Evolutionary conservation across 1,140 invertebrate species (phyloP), one percentile per base, ranked within the genome.

Genomic region (Zaprionus nigranus): DNA sequence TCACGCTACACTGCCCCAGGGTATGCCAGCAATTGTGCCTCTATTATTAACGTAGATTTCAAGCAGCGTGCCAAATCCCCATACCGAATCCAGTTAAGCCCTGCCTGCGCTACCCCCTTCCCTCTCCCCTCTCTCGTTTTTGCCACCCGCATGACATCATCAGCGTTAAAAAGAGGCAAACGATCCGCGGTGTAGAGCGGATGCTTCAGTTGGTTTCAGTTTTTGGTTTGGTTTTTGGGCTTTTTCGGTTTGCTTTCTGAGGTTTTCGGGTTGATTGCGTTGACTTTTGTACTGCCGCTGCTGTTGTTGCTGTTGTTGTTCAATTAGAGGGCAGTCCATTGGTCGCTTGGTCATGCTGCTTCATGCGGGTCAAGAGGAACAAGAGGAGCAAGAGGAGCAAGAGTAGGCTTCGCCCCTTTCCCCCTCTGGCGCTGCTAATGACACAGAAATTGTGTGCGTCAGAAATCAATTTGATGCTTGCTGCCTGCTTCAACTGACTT

Each of bases 61-160:
- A 70, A 86, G 79, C 53, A 86, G 72, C 82, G 79, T 86, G 82
- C 82, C 68, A 86, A 86, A 87, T 82, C 67, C 54, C 81, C 73
- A 66, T 82, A 81, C 61, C 73, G 81, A 76, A 77, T 78, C 81
- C 81, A 79, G 73, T 64, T 68, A 51, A 51, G 53, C 51, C 17
- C 61, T 54, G 22, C 12, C 58, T 36, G 5, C 43, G 22, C 38
- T 22, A 12, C 3, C 24, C 5, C 28, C 22, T 7, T 30, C 20
- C 20, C 30, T 17, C n/a, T n/a, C 20, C 22, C 6, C 7, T n/a
- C n/a, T 7, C 36, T 4, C 36, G 7, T n/a, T 65, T 17, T 59
- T 59, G 56, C 34, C 60, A 40, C 38, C 62, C 54, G 65, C 72
- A 86, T 86, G 83, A 86, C 79, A 86, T 86, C 83, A 86, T 86